A percentile compares a stretch with the other conserved stretches of the same genome.
These are phyloP conservation scores for Acrocephalus arundinaceus DNA, from an alignment of 2,113 vertebrate genomes.

Conservation along the genomic window DNA sequence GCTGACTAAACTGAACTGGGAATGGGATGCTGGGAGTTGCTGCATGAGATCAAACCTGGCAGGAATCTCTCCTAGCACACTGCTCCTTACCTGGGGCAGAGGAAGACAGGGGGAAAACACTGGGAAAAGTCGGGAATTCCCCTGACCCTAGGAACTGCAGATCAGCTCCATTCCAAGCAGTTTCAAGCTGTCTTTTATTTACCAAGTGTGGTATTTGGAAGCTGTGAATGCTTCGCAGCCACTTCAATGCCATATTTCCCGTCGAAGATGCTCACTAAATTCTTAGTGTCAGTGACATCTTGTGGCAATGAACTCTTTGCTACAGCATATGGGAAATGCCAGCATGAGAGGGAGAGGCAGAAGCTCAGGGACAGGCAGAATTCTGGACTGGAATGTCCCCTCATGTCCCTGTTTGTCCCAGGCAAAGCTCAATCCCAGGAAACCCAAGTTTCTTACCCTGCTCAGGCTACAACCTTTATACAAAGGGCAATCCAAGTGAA, in stretches of 20 bases:
- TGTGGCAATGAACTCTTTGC: slow-evolving; percentile 53
- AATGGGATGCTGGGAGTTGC: background rate
- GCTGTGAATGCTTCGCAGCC: background rate
- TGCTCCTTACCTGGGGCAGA: background rate
- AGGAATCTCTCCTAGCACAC: fast-evolving
- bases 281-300: slow-evolving; percentile 67
- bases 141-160: background rate
- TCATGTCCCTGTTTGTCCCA: background rate
- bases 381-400: background rate
- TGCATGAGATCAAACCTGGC: background rate
- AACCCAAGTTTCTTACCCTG: background rate
- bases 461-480: background rate
- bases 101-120: background rate
- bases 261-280: background rate
- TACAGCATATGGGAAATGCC: background rate
- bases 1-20: background rate
- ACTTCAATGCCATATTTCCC: background rate
- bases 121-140: background rate
- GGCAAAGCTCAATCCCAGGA: background rate
- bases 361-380: background rate
- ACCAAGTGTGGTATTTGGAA: background rate
- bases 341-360: background rate
- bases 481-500: background rate
- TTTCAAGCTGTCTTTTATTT: background rate
- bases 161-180: background rate